Evolutionary conservation across 2,797 vertebrate genomes (phyloP), one percentile per base, ranked within the genome.

Genomic region (Sebastes nivosus): DNA sequence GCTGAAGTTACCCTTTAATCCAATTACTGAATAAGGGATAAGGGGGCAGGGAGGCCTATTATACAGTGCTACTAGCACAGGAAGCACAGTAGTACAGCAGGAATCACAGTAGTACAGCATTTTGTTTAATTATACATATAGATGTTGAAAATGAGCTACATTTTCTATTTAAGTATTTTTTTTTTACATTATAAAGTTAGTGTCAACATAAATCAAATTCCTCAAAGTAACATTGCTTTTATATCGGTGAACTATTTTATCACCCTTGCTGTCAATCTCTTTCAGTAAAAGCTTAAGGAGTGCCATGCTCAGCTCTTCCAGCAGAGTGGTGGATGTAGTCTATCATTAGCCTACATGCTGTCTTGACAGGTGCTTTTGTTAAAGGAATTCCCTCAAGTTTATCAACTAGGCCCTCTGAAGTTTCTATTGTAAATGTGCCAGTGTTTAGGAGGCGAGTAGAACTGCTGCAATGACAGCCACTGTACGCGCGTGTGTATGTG

Each of bases 291-390:
- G 80, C 66, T 81, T 25, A 60, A 73, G 73, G 85, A 84, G 72
- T 87, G 83, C 78, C 72, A 30, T 67, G 72, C 88, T 87, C 83
- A 83, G 89, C 86, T 88, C 69, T 70, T 90, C 66, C n/a, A 81
- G 85, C 73, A 80, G 60, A 79, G 71, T 69, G 73, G 38, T 78
- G 65, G 69, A 80, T 85, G 87, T 87, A 85, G 82, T 90, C 92
- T 89, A 84, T 93, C 89, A 94, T 94, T 93, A 92, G 89, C 78
- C 88, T 84, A 87, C 90, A 87, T 73, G 63, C 74, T 83, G 65
- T 82, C 89, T 86, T 89, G 92, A 92, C 93, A 91, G 84, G 75
- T 67, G 63, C 86, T 93, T 94, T 94, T 94, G 92, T 92, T 91
- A 81, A 86, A 84, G 84, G 87, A 88, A 89, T 89, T 91, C 86